A percentile compares a stretch with the other conserved stretches of the same genome.
These are phyloP conservation scores for Bellardia pandia DNA, from an alignment of 2,888 invertebrate genomes.

Conservation along the genomic window DNA sequence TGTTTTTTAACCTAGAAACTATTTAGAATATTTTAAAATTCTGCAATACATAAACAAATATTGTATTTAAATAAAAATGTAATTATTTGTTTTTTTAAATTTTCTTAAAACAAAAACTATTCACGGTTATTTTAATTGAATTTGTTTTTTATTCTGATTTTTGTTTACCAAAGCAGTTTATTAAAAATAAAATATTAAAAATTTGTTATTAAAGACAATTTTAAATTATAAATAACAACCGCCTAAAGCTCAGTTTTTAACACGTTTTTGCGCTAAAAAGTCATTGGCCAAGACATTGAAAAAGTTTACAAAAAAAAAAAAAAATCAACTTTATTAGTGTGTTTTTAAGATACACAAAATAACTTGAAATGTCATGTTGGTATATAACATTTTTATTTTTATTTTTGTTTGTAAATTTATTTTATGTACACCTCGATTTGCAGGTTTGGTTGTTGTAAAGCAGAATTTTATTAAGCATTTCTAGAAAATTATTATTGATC, in stretches of 20 bases:
- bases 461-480: too few relatives aligned
- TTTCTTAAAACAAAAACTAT: not conserved
- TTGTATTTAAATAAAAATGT: not conserved
- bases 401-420: not conserved
- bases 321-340: conserved; percentile 43
- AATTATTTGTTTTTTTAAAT: too few relatives aligned
- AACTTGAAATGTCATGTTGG: conserved; percentile 41
- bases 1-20: conserved; percentile 5
- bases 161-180: not conserved
- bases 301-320: conserved; percentile 9
- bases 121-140: not conserved
- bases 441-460: not conserved
- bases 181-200: conserved; percentile 3
- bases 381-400: not conserved
- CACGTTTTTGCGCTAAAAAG: conserved; percentile 64
- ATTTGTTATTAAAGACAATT: conserved; percentile 11
- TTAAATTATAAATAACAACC: conserved; percentile 31
- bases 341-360: conserved; percentile 25
- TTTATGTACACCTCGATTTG: not conserved
- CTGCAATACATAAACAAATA: not conserved
- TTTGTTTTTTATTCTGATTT: too few relatives aligned
- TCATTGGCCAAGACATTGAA: conserved; percentile 72
- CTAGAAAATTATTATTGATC: not conserved
- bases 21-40: not conserved
- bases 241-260: conserved; percentile 50